Evolutionary conservation across 2,888 invertebrate species (phyloP), one percentile per base, ranked within the genome.

Genomic region (Sabatieria punctata): DNA sequence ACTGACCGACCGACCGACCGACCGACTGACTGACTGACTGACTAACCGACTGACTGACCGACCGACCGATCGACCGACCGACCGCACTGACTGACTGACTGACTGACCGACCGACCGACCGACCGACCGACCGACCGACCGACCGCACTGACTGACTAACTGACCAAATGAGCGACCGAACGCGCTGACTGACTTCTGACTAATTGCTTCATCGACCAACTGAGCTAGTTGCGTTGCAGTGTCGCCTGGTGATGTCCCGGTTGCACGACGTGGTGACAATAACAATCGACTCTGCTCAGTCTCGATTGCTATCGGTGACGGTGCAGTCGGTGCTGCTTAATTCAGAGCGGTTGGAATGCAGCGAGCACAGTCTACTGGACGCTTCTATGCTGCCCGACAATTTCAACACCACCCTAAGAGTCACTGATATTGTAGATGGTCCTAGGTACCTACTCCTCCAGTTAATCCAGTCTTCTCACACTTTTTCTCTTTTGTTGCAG

Each of bases 401-500:
- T n/a, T 33, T 65, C 60, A 61, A 63, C 41, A 66, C 65, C n/a
- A 56, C 57, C 30, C 58, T 66, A 4, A 63, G 65, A 19, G 56
- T 65, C 3, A 54, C 61, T 23, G 61, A 62, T 35, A 58, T 63
- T 13, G 54, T 60, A 4, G 44, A 54, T 8, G 66, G 65, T 18
- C 65, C 66, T 19, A 51, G 51, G 66, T 66, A 54, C n/a, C n/a
- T n/a, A n/a, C n/a, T n/a, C n/a, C n/a, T n/a, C n/a, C n/a, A n/a
- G n/a, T n/a, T n/a, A n/a, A n/a, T n/a, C n/a, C n/a, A 38, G 19
- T 11, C n/a, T 11, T 38, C 8, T n/a, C 13, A 26, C 18, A 18
- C 15, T 41, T 18, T n/a, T 15, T 4, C 48, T 36, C 23, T 30
- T 37, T 46, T 49, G 4, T 55, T 56, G 41, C 65, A 82, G 82